Evolutionary conservation across 2,888 invertebrate species (phyloP), one percentile per base, ranked within the genome.

Genomic region (Trachelus stipa): DNA sequence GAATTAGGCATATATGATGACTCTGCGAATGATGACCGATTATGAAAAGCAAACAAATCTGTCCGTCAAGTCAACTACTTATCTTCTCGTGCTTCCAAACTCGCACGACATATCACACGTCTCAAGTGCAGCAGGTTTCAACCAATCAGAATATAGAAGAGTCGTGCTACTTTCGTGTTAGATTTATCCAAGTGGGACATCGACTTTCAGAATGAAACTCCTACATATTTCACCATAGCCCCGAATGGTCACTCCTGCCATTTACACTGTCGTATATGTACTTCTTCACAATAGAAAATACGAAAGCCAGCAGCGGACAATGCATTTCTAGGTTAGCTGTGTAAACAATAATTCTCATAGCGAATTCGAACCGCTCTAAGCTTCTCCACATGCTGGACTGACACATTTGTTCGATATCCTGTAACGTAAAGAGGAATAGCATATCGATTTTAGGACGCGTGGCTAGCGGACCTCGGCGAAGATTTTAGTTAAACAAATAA

Each of bases 401-500:
- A 56, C 56, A 56, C 56, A 23, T 56, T 56, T 56, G 2, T 9
- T 56, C 56, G 56, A 56, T 56, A 56, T 56, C 23, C 56, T 9
- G 56, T 56, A 56, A 23, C 56, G 56, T 56, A 56, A 56, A 56
- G 23, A 56, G 56, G 23, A 56, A 56, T 56, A 56, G 9, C 34
- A 30, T 71, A 71, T 71, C 71, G 75, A 75, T 77, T 37, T 68
- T 34, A n/a, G n/a, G 77, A 81, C 80, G 82, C 81, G 84, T 84
- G 87, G 86, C 82, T 76, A 82, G 83, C 81, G 88, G 84, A 83
- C 85, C 81, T 81, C 80, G 81, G 80, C 83, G 83, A 80, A 85
- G 88, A 89, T 89, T 89, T 89, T 87, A 88, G 88, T 87, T 88
- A 85, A 84, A 87, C 87, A 89, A 89, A 89, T 87, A 88, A 56